These are phyloP conservation scores for Sinelater perroti DNA, from an alignment of 2,888 invertebrate species.

Conservation along the genomic window DNA sequence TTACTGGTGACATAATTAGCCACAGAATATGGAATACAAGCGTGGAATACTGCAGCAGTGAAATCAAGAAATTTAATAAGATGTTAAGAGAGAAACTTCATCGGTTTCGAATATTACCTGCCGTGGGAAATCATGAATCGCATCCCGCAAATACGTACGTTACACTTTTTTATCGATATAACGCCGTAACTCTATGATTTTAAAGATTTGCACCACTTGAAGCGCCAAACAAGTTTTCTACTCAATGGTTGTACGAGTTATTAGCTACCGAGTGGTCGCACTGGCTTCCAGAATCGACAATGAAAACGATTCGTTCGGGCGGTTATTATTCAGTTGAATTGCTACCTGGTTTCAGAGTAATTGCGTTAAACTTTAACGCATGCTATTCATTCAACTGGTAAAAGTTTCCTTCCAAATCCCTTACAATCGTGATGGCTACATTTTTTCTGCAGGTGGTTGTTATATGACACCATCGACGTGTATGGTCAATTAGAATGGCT, in stretches of 20 bases:
- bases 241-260: slow-evolving; percentile 77
- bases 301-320: slow-evolving; percentile 66
- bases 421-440: not conserved
- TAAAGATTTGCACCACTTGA: slow-evolving; percentile 69
- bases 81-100: not conserved
- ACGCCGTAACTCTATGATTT: slow-evolving; percentile 4
- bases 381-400: slow-evolving; percentile 76
- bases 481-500: slow-evolving; percentile 85
- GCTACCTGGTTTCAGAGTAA: slow-evolving; percentile 72
- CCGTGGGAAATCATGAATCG: slow-evolving; percentile 76
- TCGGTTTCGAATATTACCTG: slow-evolving; percentile 63
- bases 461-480: slow-evolving; percentile 68
- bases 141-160: slow-evolving; percentile 81
- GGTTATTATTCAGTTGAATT: slow-evolving; percentile 78
- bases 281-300: slow-evolving; percentile 71
- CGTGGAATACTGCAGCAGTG: not conserved
- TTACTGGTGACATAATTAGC: slow-evolving; percentile 18
- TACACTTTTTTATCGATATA: not conserved
- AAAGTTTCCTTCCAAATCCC: slow-evolving; percentile 38
- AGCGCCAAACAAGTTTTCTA: slow-evolving; percentile 63
- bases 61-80: not conserved
- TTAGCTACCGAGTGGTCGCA: slow-evolving; percentile 72
- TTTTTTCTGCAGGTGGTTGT: slow-evolving; percentile 52
- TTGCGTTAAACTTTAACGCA: slow-evolving; percentile 80
- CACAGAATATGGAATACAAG: slow-evolving; percentile 11